Conservation (phyloP, 2,888 invertebrate genomes). For the Dysmachus trigonus region DNA sequence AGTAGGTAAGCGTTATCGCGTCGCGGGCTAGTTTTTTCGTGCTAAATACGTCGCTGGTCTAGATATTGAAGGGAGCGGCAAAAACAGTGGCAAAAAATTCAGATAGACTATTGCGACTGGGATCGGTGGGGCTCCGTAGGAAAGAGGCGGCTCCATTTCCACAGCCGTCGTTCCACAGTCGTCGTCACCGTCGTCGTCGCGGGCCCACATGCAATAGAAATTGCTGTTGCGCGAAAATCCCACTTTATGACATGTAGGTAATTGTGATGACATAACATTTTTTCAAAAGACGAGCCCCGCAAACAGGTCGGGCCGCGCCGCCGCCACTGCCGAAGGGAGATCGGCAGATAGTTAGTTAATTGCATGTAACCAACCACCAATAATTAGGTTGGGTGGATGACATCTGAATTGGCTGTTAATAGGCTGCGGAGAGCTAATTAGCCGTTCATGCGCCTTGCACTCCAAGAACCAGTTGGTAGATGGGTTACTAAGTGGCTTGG, state of each 20-base stretch:
- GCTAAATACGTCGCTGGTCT: background rate
- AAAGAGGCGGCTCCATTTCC: background rate
- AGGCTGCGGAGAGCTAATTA: constrained; percentile 4
- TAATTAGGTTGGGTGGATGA: constrained; percentile 12
- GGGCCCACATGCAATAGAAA: background rate
- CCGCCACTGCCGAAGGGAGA: background rate
- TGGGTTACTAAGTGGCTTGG: background rate
- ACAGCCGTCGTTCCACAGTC: background rate
- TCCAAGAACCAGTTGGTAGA: background rate
- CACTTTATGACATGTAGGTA: background rate
- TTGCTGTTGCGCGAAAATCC: constrained; percentile 4
- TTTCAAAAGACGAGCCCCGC: background rate
- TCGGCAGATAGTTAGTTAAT: constrained; percentile 14
- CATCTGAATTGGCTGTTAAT: constrained; percentile 7
- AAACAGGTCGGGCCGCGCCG: background rate
- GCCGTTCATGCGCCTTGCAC: background rate
- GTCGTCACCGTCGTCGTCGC: background rate
- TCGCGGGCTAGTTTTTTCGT: background rate
- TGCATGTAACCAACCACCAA: constrained; percentile 3
- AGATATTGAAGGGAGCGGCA: background rate
- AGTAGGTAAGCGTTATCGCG: background rate
- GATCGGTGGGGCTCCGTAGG: background rate
- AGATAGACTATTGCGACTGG: background rate
- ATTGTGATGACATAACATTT: constrained; percentile 2
- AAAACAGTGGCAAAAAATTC: background rate